phyloP scores from a whole-genome alignment of 1,140 invertebrate species.

The Dendrolimus kikuchii region DNA sequence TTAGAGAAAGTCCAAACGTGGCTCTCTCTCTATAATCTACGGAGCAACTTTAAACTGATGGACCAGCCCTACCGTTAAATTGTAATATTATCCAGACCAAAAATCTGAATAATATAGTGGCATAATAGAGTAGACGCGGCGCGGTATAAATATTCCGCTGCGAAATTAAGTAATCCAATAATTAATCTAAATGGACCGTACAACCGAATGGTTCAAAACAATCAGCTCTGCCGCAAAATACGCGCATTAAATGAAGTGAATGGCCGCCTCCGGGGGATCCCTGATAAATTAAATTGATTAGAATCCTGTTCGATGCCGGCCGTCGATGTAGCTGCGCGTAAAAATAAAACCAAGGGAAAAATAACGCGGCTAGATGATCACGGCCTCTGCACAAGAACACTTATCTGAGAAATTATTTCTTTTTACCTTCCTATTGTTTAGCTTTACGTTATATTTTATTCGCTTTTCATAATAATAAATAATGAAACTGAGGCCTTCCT shows the following conservation, averaged over 20 bases:
- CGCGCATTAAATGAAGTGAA: slow-evolving; percentile 72
- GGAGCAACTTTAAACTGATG: no score
- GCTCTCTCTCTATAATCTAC: no score
- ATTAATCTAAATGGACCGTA: slow-evolving; percentile 72
- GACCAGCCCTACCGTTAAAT: no score
- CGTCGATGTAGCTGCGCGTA: slow-evolving; percentile 55
- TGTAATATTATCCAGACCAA: background rate
- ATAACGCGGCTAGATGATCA: slow-evolving; percentile 45
- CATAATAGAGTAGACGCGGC: slow-evolving; percentile 5
- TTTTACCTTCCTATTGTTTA: background rate
- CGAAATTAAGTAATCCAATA: slow-evolving; percentile 72
- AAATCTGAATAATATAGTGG: background rate
- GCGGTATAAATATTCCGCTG: slow-evolving; percentile 24
- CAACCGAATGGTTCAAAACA: slow-evolving; percentile 71
- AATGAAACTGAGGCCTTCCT: background rate
- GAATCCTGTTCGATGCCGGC: slow-evolving; percentile 64
- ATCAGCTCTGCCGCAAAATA: slow-evolving; percentile 70
- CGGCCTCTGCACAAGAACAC: slow-evolving; percentile 28
- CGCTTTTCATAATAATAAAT: background rate
- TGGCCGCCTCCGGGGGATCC: slow-evolving; percentile 65
- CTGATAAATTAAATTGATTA: slow-evolving; percentile 73
- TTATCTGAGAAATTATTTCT: slow-evolving; percentile 16
- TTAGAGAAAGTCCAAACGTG: no score
- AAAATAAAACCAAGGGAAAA: slow-evolving; percentile 68
- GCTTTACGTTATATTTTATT: slow-evolving; percentile 4